Evolutionary conservation across 2,797 vertebrate species (phyloP).

Genomic region (Danionella dracula): DNA sequence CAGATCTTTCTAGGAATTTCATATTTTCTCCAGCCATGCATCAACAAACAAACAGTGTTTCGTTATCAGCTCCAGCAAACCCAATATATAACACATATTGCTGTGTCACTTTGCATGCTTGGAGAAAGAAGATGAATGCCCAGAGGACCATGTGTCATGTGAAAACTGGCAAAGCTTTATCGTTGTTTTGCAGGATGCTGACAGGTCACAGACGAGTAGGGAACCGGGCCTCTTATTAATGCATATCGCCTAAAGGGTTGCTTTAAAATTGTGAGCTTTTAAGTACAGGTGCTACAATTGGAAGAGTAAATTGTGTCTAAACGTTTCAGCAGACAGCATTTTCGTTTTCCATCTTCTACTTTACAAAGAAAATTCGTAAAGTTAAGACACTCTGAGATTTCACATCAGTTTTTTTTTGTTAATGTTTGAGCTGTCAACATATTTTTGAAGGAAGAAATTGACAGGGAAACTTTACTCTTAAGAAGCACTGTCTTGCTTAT

Average conservation of each 20-base stretch:
- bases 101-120: neutral
- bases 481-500: too few species aligned
- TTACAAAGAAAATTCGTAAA: neutral
- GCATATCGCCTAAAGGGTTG: neutral
- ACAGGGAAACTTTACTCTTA: too few species aligned
- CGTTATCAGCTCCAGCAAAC: neutral
- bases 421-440: too few species aligned
- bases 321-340: constrained; percentile 36
- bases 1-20: constrained; percentile 7
- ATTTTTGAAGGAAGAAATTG: too few species aligned
- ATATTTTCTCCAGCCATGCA: constrained; percentile 7
- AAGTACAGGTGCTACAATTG: constrained; percentile 29
- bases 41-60: constrained; percentile 17
- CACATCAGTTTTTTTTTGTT: too few species aligned
- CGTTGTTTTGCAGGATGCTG: constrained; percentile 6
- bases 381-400: too few species aligned
- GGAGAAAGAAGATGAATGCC: neutral
- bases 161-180: neutral
- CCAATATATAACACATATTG: neutral
- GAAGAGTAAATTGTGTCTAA: constrained; percentile 50
- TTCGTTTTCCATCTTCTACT: constrained; percentile 41
- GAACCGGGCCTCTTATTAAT: constrained; percentile 28
- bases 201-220: neutral
- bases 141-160: constrained; percentile 3
- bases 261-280: constrained; percentile 12